These are phyloP conservation scores for Porites lutea DNA, from an alignment of 64 coral and sea anemone species.

Conservation along the genomic window DNA sequence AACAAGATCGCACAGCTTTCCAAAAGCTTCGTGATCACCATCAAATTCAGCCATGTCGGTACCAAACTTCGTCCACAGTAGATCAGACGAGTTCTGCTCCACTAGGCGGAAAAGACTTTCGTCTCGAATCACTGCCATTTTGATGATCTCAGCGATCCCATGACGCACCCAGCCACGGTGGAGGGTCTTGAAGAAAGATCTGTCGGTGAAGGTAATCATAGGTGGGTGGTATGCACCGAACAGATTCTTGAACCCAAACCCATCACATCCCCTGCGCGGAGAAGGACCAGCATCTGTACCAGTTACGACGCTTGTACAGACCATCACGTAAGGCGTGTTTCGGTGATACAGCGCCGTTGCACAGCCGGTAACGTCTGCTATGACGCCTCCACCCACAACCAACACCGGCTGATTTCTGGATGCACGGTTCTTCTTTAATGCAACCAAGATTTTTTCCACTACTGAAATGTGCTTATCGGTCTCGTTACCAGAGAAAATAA, in stretches of 20 bases:
- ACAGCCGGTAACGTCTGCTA: slow-evolving; percentile 67
- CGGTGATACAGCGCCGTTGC: slow-evolving; percentile 82
- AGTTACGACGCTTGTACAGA: slow-evolving; percentile 72
- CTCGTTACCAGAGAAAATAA: slow-evolving; percentile 67
- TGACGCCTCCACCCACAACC: slow-evolving; percentile 75
- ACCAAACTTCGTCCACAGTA: slow-evolving; percentile 79
- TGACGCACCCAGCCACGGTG: slow-evolving; percentile 73
- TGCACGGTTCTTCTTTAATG: slow-evolving; percentile 61
- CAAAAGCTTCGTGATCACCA: slow-evolving; percentile 52
- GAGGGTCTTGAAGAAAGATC: slow-evolving; percentile 66
- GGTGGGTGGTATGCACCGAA: slow-evolving; percentile 85
- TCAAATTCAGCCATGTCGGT: slow-evolving; percentile 52
- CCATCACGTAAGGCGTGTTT: slow-evolving; percentile 80
- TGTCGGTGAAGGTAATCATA: slow-evolving; percentile 67
- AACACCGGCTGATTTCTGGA: slow-evolving; percentile 71
- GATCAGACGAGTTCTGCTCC: slow-evolving; percentile 31
- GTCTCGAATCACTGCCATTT: slow-evolving; percentile 85
- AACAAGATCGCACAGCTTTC: slow-evolving; percentile 66
- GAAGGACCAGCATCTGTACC: slow-evolving; percentile 79
- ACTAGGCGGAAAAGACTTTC: slow-evolving; percentile 67
- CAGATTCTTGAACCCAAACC: slow-evolving; percentile 83
- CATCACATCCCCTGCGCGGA: slow-evolving; percentile 79
- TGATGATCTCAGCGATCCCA: slow-evolving; percentile 82
- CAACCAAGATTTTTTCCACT: slow-evolving; percentile 75
- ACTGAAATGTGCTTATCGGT: slow-evolving; percentile 81